These are phyloP conservation scores for Cyrtorhinus lividipennis DNA, from an alignment of 1,140 invertebrate species.

Conservation along the genomic window DNA sequence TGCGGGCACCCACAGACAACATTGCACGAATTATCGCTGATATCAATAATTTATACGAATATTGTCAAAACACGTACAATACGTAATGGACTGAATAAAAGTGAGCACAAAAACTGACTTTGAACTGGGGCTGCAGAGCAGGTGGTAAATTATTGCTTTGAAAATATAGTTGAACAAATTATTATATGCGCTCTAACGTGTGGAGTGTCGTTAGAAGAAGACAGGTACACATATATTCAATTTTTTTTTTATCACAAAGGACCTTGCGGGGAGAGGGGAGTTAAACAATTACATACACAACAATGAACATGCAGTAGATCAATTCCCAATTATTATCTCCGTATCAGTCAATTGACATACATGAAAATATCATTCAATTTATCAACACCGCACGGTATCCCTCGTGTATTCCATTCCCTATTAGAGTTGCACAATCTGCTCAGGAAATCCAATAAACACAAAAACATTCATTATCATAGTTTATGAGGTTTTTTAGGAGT, in stretches of 20 bases:
- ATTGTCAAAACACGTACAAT: conserved; percentile 4
- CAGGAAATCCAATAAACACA: not conserved
- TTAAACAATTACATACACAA: conserved; percentile 21
- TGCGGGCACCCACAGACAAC: not conserved
- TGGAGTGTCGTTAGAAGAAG: not conserved
- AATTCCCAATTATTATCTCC: conserved; percentile 22
- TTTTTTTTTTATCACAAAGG: conserved; percentile 17
- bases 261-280: conserved; percentile 17
- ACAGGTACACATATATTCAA: not conserved
- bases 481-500: not conserved
- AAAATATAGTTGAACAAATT: not conserved
- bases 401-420: conserved; percentile 3
- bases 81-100: not conserved
- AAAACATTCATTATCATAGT: too few relatives aligned
- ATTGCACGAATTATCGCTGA: not conserved
- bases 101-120: too few relatives aligned
- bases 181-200: not conserved
- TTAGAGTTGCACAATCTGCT: conserved; percentile 13
- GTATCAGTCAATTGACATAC: conserved; percentile 21
- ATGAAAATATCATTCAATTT: conserved; percentile 7
- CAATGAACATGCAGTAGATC: conserved; percentile 20
- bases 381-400: not conserved
- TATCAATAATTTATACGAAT: not conserved
- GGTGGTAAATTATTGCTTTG: conserved; percentile 1
- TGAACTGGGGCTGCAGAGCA: too few relatives aligned